phyloP scores from a whole-genome alignment of 1,140 invertebrate species.

The Zaprionus africanus region DNA sequence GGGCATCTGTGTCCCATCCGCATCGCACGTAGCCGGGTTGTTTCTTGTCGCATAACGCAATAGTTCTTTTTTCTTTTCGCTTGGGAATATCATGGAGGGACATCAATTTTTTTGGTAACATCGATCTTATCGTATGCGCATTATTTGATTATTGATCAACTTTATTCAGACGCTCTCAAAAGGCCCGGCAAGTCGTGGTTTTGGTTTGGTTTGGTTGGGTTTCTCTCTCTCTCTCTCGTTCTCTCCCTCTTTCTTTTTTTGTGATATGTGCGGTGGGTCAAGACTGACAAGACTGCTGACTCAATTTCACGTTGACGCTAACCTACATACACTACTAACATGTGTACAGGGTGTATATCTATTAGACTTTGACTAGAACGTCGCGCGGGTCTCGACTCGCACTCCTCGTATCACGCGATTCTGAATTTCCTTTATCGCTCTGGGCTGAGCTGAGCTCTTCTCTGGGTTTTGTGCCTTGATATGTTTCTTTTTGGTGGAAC shows the following conservation, averaged over 20 bases:
- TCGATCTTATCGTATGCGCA: conserved; percentile 83
- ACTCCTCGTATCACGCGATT: neutral
- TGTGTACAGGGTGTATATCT: conserved; percentile 4
- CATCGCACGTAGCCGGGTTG: conserved; percentile 80
- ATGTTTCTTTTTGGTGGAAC: conserved; percentile 29
- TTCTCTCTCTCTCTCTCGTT: neutral
- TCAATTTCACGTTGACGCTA: conserved; percentile 7
- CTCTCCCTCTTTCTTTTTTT: neutral
- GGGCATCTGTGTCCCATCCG: conserved; percentile 64
- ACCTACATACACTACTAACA: conserved; percentile 1
- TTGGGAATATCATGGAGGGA: conserved; percentile 84
- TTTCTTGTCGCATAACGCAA: conserved; percentile 84
- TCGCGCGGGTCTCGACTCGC: conserved; percentile 1
- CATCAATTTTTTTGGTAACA: conserved; percentile 84
- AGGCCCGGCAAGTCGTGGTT: conserved; percentile 64
- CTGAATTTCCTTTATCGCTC: conserved; percentile 13
- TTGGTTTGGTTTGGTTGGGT: conserved; percentile 6
- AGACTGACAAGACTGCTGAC: neutral
- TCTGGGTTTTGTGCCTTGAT: conserved; percentile 32
- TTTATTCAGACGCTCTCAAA: conserved; percentile 55
- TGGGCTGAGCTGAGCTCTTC: neutral
- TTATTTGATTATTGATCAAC: conserved; percentile 79
- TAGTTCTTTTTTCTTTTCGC: conserved; percentile 81
- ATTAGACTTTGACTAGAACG: conserved; percentile 39
- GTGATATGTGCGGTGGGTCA: conserved; percentile 45